These are phyloP conservation scores for Urophycis tenuis DNA, from an alignment of 2,797 vertebrate species.

Conservation along the genomic window DNA sequence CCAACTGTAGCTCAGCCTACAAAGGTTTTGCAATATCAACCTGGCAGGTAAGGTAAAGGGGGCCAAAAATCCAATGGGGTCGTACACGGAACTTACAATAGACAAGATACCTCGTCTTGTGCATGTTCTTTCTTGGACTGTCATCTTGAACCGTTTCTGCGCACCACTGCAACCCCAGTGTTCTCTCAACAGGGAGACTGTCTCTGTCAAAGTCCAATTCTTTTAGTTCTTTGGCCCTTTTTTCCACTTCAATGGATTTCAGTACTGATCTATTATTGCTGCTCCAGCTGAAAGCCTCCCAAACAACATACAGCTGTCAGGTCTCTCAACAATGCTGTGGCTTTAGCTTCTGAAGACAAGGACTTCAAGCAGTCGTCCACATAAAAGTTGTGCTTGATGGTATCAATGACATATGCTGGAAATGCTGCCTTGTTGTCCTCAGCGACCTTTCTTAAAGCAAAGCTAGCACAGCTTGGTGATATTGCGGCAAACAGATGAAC, in stretches of 20 bases:
- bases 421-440: neutral
- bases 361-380: conserved; percentile 7
- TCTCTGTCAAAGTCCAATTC: no score
- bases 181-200: no score
- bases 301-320: neutral
- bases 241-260: neutral
- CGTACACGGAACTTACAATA: no score
- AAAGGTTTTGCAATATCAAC: neutral
- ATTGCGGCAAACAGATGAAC: neutral
- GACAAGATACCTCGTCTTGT: no score
- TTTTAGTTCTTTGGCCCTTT: no score
- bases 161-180: no score
- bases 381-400: neutral
- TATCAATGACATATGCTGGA: neutral
- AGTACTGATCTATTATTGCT: neutral
- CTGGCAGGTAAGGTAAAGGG: no score
- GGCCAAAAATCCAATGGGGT: no score
- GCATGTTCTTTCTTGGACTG: no score
- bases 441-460: no score
- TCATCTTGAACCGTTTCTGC: no score
- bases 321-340: neutral
- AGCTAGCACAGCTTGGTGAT: neutral
- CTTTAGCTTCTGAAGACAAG: neutral
- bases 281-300: neutral
- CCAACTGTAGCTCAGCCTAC: neutral